phyloP scores from a whole-genome alignment of 2,797 vertebrate genomes.

The Erpetoichthys calabaricus region DNA sequence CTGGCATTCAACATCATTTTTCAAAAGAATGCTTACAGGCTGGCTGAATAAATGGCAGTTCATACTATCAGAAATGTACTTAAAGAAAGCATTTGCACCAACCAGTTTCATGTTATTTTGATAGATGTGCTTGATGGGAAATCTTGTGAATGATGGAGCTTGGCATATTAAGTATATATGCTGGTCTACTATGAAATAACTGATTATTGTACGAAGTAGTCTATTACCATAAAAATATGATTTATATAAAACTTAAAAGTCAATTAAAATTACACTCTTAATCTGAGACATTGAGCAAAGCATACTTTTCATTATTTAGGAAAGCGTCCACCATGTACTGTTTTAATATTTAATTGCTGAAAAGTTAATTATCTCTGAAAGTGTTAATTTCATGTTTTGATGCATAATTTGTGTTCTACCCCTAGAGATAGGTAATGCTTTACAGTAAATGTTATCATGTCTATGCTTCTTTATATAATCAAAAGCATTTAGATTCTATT shows the following conservation, averaged over 20 bases:
- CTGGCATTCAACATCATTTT: constrained; percentile 45
- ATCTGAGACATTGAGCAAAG: too few species aligned
- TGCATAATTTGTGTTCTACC: constrained; percentile 20
- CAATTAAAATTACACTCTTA: too few species aligned
- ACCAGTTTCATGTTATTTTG: constrained; percentile 35
- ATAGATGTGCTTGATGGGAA: constrained; percentile 44
- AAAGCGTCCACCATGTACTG: too few species aligned
- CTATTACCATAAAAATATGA: too few species aligned
- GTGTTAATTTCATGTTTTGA: constrained; percentile 23
- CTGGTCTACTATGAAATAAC: too few species aligned
- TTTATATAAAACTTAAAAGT: too few species aligned
- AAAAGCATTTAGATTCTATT: constrained; percentile 28
- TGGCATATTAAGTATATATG: constrained; percentile 1
- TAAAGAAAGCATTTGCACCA: constrained; percentile 26
- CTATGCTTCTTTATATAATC: constrained; percentile 9
- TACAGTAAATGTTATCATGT: neutral
- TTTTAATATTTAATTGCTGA: constrained; percentile 33
- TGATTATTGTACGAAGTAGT: too few species aligned
- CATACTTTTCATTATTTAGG: too few species aligned
- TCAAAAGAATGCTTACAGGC: constrained; percentile 37
- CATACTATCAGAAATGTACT: constrained; percentile 33
- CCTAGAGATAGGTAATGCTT: constrained; percentile 17
- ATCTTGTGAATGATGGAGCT: constrained; percentile 57
- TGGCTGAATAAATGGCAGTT: constrained; percentile 30
- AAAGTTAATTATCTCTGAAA: constrained; percentile 37